Evolutionary conservation across 37 sponge, comb jelly and placozoan species (phyloP).

Genomic region (Cladorhizidae sp.): DNA sequence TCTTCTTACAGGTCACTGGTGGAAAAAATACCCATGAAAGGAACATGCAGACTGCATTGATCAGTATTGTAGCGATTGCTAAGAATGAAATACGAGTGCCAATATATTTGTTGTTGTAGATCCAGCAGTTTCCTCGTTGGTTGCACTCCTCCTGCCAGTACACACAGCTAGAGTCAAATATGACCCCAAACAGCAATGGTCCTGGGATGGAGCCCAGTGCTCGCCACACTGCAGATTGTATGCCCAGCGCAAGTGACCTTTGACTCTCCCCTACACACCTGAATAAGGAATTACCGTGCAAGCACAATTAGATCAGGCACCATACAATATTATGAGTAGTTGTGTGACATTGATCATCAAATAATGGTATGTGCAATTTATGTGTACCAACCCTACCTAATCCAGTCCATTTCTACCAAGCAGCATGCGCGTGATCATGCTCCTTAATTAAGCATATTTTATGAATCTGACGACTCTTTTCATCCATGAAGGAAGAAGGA

Average conservation of each 20-base stretch:
- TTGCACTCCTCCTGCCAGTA: conserved; percentile 62
- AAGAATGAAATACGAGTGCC: conserved; percentile 12
- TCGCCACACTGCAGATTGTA: conserved; percentile 64
- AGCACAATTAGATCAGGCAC: too few relatives aligned
- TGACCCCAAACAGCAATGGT: conserved; percentile 64
- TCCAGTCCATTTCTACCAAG: too few relatives aligned
- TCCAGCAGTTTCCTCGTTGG: conserved; percentile 71
- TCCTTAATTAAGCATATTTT: too few relatives aligned
- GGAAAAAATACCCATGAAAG: conserved; percentile 36
- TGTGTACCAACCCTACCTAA: too few relatives aligned
- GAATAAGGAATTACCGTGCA: background rate
- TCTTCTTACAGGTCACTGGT: background rate
- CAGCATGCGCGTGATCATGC: too few relatives aligned
- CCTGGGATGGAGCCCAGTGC: conserved; percentile 73
- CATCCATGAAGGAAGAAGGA: too few relatives aligned
- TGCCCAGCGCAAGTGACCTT: conserved; percentile 59
- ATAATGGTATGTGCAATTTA: too few relatives aligned
- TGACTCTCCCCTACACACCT: conserved; percentile 79
- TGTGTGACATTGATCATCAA: too few relatives aligned
- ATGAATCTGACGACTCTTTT: too few relatives aligned
- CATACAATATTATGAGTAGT: too few relatives aligned
- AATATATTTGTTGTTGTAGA: conserved; percentile 49
- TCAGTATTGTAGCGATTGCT: background rate
- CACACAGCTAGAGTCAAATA: conserved; percentile 67
- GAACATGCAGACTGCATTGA: background rate